phyloP scores from a whole-genome alignment of 1,140 invertebrate species.

The Aphaenogaster rudis region DNA sequence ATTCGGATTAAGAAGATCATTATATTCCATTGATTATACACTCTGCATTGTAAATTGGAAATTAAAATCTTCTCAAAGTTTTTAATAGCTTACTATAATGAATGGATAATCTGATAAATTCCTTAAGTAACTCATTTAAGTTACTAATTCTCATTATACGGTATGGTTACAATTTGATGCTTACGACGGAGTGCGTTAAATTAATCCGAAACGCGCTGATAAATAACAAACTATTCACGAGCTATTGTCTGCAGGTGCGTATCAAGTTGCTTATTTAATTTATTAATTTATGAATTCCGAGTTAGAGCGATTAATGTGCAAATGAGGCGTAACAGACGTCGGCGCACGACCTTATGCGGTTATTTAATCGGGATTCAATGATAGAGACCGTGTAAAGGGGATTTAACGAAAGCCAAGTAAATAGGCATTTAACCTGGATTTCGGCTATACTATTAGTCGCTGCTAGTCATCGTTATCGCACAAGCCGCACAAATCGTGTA shows the following conservation, averaged over 20 bases:
- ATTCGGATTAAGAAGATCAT: slow-evolving; percentile 13
- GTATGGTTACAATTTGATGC: neutral
- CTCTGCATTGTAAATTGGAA: slow-evolving; percentile 26
- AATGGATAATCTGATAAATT: neutral
- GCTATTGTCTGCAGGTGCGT: neutral
- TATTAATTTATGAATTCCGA: slow-evolving; percentile 18
- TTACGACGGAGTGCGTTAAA: neutral
- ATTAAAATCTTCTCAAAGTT: slow-evolving; percentile 18
- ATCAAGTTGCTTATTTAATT: neutral
- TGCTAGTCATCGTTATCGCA: slow-evolving; percentile 15
- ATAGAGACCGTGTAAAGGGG: neutral
- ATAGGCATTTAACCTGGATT: slow-evolving; percentile 10
- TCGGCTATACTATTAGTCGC: neutral
- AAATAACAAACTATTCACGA: slow-evolving; percentile 14
- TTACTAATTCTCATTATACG: neutral
- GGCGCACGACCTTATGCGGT: neutral
- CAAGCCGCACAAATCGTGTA: neutral
- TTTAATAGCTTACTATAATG: neutral
- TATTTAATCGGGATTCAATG: slow-evolving; percentile 54
- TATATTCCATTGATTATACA: slow-evolving; percentile 7
- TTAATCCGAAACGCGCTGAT: neutral
- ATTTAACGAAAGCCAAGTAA: slow-evolving; percentile 27
- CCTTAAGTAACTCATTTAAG: slow-evolving; percentile 16
- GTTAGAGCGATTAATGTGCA: slow-evolving; percentile 69
- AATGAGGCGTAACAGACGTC: slow-evolving; percentile 50